Base-by-base conservation (phyloP, 2,888 invertebrate genomes). In the Cordylochernes scorpioides region DNA sequence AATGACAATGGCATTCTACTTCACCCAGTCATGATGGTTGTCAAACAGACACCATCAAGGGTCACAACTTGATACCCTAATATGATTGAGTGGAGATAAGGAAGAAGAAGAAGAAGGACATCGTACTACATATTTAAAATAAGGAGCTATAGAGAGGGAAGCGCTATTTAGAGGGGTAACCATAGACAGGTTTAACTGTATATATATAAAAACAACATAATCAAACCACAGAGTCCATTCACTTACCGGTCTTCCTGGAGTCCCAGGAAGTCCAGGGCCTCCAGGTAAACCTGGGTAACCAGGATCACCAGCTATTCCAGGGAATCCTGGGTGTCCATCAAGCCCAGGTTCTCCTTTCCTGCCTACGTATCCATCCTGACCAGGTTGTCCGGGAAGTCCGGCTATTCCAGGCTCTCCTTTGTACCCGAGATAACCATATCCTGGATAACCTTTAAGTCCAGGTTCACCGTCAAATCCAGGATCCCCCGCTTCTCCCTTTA, bases 351-450 rank as follows among this genome's bases (percentile, higher is more conserved):
- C 33, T 8, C 49, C 50, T 21, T 40, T 35, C 28, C 19, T 16
- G 25, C 21, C 39, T 12, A 32, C 40, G 24, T 25, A 25, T 10
- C 46, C 46, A 28, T 36, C 29, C 15, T 14, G 3, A 16, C 38
- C 38, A 24, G 35, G 33, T 16, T 29, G 21, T 4, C 38, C 35
- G 29, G 59, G 52, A 34, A 67, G 67, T 30, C 78, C 77, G 2
- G 68, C 66, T 46, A 68, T 68, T 22, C 80, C 78, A 57, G 33
- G 28, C 19, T 35, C 37, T 9, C 47, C 27, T 25, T 38, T 36
- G 5, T 17, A 3, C 29, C 52, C 52, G 19, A 44, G 43, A 16
- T 42, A 41, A 30, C 52, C 51, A 29, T 12, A 10, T 7, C 38
- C 37, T 27, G 35, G 31, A 9, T 42, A 33, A 14, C 54, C 51